Evolutionary conservation across 1,140 invertebrate genomes (phyloP).

Genomic region (Galendromus occidentalis): DNA sequence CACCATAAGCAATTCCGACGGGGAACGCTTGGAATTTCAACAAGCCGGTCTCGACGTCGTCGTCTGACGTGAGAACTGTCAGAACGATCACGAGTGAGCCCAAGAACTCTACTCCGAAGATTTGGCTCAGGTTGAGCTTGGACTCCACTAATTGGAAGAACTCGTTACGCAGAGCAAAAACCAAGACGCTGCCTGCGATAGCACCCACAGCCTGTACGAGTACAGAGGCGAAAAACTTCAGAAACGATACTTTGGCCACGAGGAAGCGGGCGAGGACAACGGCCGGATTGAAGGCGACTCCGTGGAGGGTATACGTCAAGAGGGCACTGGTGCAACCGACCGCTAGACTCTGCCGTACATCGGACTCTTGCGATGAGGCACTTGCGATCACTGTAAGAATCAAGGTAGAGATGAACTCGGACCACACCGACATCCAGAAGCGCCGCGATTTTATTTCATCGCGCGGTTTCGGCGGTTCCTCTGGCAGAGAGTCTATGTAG

Average conservation of each 20-base stretch:
- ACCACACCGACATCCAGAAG: neutral
- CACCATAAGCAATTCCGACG: neutral
- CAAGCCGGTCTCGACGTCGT: neutral
- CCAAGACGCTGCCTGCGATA: neutral
- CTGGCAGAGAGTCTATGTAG: constrained; percentile 1
- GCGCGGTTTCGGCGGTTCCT: neutral
- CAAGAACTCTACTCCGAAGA: neutral
- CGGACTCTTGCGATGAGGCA: neutral
- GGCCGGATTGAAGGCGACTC: constrained; percentile 1
- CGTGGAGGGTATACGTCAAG: neutral
- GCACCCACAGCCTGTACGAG: neutral
- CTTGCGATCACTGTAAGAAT: neutral
- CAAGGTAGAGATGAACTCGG: neutral
- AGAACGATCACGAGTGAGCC: neutral
- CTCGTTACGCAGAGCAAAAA: neutral
- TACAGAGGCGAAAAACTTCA: neutral
- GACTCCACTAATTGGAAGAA: neutral
- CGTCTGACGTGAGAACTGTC: neutral
- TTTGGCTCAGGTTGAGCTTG: neutral
- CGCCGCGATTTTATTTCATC: neutral
- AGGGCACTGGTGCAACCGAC: neutral
- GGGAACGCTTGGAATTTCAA: constrained; percentile 5
- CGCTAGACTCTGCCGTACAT: neutral
- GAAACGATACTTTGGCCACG: neutral
- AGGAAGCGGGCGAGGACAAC: neutral